A percentile compares a stretch with the other conserved stretches of the same genome.
These are phyloP conservation scores for Luffia ferchaultella DNA, from an alignment of 2,888 invertebrate genomes.

Conservation along the genomic window DNA sequence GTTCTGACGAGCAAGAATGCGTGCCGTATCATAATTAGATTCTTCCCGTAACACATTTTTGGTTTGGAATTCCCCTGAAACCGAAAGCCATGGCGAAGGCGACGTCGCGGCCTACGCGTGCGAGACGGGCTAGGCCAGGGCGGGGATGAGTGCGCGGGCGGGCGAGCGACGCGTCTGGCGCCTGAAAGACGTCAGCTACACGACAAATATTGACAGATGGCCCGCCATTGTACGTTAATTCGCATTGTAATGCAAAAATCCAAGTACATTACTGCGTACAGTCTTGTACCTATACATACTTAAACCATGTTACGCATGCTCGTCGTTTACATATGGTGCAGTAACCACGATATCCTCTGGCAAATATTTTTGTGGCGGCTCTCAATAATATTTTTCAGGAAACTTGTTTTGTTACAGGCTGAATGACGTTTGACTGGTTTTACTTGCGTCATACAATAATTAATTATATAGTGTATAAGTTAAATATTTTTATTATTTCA, in stretches of 20 bases:
- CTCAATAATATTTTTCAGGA: too few relatives aligned
- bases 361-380: too few relatives aligned
- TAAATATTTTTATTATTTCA: too few relatives aligned
- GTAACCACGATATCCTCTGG: not conserved
- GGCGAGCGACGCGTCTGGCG: conserved; percentile 1
- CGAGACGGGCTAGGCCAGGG: not conserved
- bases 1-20: not conserved
- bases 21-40: not conserved
- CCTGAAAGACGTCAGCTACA: conserved; percentile 27
- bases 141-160: not conserved
- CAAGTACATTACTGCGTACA: conserved; percentile 12
- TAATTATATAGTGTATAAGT: too few relatives aligned
- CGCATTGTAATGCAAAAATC: not conserved
- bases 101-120: not conserved
- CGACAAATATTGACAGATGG: conserved; percentile 32
- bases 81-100: not conserved
- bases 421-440: too few relatives aligned
- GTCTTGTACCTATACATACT: conserved; percentile 14
- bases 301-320: conserved; percentile 8
- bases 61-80: not conserved
- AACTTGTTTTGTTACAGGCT: too few relatives aligned
- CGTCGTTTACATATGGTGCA: not conserved
- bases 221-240: conserved; percentile 20
- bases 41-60: not conserved
- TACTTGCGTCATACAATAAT: too few relatives aligned